A percentile compares a stretch with the other conserved stretches of the same genome.
phyloP scores from a whole-genome alignment of 2,888 invertebrate species.

The Lampropteryx suffumata region DNA sequence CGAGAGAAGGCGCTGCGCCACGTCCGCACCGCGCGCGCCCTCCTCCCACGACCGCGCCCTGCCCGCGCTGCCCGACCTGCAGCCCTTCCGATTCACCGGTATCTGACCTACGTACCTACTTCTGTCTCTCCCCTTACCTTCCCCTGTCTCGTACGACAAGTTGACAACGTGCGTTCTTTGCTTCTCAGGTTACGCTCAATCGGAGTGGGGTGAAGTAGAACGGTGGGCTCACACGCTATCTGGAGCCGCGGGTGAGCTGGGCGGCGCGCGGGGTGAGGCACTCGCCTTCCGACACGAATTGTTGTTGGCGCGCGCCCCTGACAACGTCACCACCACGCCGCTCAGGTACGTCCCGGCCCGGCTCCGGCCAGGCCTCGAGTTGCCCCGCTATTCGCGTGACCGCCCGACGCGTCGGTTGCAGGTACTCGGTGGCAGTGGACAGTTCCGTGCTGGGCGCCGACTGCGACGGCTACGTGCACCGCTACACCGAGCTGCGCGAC shows the following conservation, averaged over 20 bases:
- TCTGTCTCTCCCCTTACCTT: too few species aligned
- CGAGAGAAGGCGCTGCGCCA: conserved; percentile 49
- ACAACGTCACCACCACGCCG: conserved; percentile 48
- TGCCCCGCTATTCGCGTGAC: neutral
- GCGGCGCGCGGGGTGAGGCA: conserved; percentile 58
- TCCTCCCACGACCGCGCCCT: conserved; percentile 44
- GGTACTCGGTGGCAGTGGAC: conserved; percentile 65
- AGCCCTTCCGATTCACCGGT: conserved; percentile 59
- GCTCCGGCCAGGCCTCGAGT: neutral
- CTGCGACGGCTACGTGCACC: conserved; percentile 64
- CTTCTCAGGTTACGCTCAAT: conserved; percentile 45
- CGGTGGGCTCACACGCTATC: conserved; percentile 50
- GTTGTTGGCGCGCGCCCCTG: conserved; percentile 47
- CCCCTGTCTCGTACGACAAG: too few species aligned
- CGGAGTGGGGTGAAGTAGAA: conserved; percentile 43
- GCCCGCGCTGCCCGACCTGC: conserved; percentile 59
- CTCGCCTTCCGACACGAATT: conserved; percentile 62
- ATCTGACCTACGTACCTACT: neutral
- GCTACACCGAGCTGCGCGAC: conserved; percentile 49
- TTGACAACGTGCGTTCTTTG: too few species aligned
- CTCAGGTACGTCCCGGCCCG: conserved; percentile 42
- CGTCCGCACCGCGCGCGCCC: conserved; percentile 36
- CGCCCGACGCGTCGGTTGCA: conserved; percentile 28
- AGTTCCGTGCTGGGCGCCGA: conserved; percentile 64
- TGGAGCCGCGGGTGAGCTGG: conserved; percentile 51